A percentile compares a stretch with the other conserved stretches of the same genome.
These are phyloP conservation scores for Drosophila ambigua DNA, from an alignment of 1,140 invertebrate species.

Conservation along the genomic window DNA sequence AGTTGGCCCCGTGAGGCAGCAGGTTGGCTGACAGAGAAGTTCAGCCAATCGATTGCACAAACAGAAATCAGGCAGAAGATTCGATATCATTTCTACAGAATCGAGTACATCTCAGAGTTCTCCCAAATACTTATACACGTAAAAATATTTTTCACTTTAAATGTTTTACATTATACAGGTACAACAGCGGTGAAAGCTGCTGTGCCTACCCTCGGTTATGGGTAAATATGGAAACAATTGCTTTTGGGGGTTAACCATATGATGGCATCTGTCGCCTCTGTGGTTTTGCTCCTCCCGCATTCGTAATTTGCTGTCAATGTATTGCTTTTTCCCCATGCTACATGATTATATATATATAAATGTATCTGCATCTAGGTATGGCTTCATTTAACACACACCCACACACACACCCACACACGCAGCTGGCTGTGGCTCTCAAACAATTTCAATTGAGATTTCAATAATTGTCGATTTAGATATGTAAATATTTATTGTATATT, in stretches of 20 bases:
- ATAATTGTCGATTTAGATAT: slow-evolving; percentile 83
- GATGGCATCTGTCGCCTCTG: slow-evolving; percentile 20
- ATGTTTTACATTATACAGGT: too few species aligned
- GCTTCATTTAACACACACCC: slow-evolving; percentile 40
- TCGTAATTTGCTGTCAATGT: not conserved
- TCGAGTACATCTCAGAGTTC: too few species aligned
- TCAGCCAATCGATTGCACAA: not conserved
- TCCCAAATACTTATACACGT: too few species aligned
- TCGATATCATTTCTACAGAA: too few species aligned
- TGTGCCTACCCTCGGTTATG: slow-evolving; percentile 15
- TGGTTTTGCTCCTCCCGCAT: not conserved
- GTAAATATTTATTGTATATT: slow-evolving; percentile 80
- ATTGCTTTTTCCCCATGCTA: not conserved
- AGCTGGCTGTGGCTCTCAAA: slow-evolving; percentile 44
- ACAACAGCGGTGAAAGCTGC: not conserved
- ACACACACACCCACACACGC: slow-evolving; percentile 1
- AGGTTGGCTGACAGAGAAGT: not conserved
- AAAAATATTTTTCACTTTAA: too few species aligned
- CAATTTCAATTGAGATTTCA: slow-evolving; percentile 82
- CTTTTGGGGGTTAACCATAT: slow-evolving; percentile 24
- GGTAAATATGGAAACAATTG: slow-evolving; percentile 4
- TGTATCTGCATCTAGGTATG: slow-evolving; percentile 31
- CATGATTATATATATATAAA: not conserved
- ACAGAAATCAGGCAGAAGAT: slow-evolving; percentile 14
- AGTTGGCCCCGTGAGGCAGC: slow-evolving; percentile 5